These are phyloP conservation scores for Phrynosoma platyrhinos DNA, from an alignment of 2,113 vertebrate genomes.

Conservation along the genomic window DNA sequence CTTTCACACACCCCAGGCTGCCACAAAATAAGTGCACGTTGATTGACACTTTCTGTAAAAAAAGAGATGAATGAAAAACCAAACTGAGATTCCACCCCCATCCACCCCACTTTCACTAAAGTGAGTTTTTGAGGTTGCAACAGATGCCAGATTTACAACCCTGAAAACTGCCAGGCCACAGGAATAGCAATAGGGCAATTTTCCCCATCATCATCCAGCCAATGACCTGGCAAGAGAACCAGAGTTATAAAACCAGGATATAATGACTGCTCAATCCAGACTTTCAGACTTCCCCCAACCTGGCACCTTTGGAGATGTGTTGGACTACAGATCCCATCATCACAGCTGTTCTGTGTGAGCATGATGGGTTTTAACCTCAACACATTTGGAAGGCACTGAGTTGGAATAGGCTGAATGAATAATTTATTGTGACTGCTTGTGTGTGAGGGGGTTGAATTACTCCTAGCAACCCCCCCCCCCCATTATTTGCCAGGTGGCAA, in stretches of 20 bases:
- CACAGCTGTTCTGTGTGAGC: too few relatives aligned
- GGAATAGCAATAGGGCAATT: slow-evolving; percentile 21
- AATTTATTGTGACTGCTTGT: too few relatives aligned
- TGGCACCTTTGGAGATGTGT: too few relatives aligned
- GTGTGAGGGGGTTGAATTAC: too few relatives aligned
- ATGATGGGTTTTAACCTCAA: too few relatives aligned
- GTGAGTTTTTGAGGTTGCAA: slow-evolving; percentile 65
- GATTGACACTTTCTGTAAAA: slow-evolving; percentile 47
- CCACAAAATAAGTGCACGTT: slow-evolving; percentile 55
- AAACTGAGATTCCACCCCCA: not conserved
- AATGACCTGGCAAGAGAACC: slow-evolving; percentile 44
- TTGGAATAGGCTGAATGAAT: too few relatives aligned
- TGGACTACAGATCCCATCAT: too few relatives aligned
- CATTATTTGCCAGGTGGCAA: too few relatives aligned
- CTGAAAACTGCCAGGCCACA: slow-evolving; percentile 42
- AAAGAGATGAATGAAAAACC: slow-evolving; percentile 57
- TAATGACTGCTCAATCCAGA: slow-evolving; percentile 52
- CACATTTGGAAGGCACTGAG: too few relatives aligned
- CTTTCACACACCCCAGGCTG: slow-evolving; percentile 33
- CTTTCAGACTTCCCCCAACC: too few relatives aligned
- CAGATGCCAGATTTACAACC: slow-evolving; percentile 66
- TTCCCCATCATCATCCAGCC: slow-evolving; percentile 49
- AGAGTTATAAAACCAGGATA: slow-evolving; percentile 59
- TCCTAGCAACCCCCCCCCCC: too few relatives aligned
- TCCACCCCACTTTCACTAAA: slow-evolving; percentile 38